phyloP scores from a whole-genome alignment of 2,888 invertebrate species.

The Blastobasis lacticolella region DNA sequence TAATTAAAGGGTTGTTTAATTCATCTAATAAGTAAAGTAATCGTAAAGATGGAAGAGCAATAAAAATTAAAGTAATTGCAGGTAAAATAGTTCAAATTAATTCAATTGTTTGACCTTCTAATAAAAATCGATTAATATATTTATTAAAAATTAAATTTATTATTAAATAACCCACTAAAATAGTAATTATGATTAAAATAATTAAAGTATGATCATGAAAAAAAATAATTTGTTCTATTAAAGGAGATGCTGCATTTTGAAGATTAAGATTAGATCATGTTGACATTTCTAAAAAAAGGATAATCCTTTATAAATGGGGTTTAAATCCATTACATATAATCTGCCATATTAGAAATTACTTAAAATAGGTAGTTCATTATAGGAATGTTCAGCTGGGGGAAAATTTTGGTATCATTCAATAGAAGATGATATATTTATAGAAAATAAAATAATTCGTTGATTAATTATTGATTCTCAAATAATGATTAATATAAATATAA shows the following conservation, averaged over 20 bases:
- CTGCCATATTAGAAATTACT: slow-evolving; percentile 77
- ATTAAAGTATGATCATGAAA: slow-evolving; percentile 77
- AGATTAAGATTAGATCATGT: slow-evolving; percentile 73
- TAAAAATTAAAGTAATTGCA: too few species aligned
- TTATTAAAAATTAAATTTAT: slow-evolving; percentile 70
- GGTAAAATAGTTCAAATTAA: too few species aligned
- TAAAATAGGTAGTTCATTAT: slow-evolving; percentile 74
- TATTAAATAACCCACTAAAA: slow-evolving; percentile 75
- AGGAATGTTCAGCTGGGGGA: slow-evolving; percentile 75
- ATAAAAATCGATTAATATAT: too few species aligned
- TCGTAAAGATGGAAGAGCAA: too few species aligned
- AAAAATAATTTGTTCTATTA: slow-evolving; percentile 79
- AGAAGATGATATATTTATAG: too few species aligned
- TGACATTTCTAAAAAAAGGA: slow-evolving; percentile 77
- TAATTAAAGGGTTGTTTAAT: too few species aligned
- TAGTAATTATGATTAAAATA: slow-evolving; percentile 76
- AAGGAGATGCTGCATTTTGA: slow-evolving; percentile 76
- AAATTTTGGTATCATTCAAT: slow-evolving; percentile 77
- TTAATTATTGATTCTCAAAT: too few species aligned
- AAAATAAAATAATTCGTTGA: too few species aligned
- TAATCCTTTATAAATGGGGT: too few species aligned
- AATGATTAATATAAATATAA: too few species aligned
- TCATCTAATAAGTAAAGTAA: too few species aligned
- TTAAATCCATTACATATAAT: slow-evolving; percentile 77
- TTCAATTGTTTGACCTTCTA: too few species aligned